Conservation (phyloP, 2,888 invertebrate genomes). For the Amphipyra berbera region DNA sequence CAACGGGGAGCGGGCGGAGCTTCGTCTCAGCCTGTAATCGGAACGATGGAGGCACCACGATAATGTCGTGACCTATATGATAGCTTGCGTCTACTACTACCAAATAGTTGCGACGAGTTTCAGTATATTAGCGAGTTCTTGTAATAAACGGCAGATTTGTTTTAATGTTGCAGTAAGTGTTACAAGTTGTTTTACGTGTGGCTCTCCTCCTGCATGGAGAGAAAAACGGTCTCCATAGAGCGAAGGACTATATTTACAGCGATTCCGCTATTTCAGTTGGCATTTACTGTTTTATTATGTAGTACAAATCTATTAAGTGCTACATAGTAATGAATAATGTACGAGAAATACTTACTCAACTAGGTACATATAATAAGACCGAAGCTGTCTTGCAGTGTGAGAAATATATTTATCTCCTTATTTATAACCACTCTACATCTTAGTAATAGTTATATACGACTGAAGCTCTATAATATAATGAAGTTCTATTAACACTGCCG, state of each 20-base stretch:
- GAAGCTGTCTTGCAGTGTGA: constrained; percentile 23
- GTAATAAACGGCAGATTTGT: constrained; percentile 11
- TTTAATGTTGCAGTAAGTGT: background rate
- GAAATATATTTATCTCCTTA: constrained; percentile 30
- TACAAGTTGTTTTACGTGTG: background rate
- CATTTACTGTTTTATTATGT: constrained; percentile 36
- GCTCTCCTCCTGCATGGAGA: too few species aligned
- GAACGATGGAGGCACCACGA: constrained; percentile 79
- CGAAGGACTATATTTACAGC: background rate
- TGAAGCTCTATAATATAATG: too few species aligned
- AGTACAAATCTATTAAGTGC: constrained; percentile 22
- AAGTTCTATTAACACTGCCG: too few species aligned
- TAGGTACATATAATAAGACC: too few species aligned
- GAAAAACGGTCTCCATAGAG: background rate
- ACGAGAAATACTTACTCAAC: too few species aligned
- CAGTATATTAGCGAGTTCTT: constrained; percentile 24
- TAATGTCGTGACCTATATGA: constrained; percentile 84
- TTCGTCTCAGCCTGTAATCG: constrained; percentile 78
- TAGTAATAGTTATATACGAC: too few species aligned
- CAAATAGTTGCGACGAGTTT: constrained; percentile 62
- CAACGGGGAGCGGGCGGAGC: constrained; percentile 79
- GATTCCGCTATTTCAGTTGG: constrained; percentile 23
- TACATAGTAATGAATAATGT: constrained; percentile 30
- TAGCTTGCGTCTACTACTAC: constrained; percentile 58
- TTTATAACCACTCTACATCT: background rate